Conservation (phyloP, 2,797 vertebrate genomes). For the Otus scops region DNA sequence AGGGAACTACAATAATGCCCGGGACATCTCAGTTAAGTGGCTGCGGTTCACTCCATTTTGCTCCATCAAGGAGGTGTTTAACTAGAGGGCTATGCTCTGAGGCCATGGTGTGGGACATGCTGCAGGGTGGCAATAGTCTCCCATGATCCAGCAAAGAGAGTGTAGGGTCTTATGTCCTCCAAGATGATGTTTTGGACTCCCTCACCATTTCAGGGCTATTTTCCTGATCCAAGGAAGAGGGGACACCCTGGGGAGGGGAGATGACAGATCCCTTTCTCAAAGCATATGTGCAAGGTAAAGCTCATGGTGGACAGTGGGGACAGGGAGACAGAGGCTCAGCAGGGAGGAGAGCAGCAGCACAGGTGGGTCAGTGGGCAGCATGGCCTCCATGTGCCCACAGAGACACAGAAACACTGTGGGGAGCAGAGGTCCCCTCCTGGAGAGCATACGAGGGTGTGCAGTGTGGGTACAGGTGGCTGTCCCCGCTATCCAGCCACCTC, state of each 20-base stretch:
- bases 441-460: neutral
- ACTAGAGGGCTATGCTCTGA: neutral
- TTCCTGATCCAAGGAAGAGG: neutral
- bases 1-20: neutral
- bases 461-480: neutral
- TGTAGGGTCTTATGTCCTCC: rapidly evolving
- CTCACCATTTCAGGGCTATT: neutral
- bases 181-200: neutral
- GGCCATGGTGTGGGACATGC: neutral
- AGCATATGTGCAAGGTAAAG: rapidly evolving
- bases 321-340: neutral
- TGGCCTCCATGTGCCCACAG: rapidly evolving
- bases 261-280: neutral
- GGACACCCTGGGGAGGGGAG: neutral
- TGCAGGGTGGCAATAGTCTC: neutral
- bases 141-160: neutral
- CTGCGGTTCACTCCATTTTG: neutral
- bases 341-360: neutral
- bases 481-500: rapidly evolving
- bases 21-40: neutral
- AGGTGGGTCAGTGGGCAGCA: neutral
- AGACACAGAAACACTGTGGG: rapidly evolving
- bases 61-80: neutral
- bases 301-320: rapidly evolving
- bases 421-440: rapidly evolving